Base-by-base conservation (phyloP, 2,113 vertebrate species). In the Parotia lawesii region DNA sequence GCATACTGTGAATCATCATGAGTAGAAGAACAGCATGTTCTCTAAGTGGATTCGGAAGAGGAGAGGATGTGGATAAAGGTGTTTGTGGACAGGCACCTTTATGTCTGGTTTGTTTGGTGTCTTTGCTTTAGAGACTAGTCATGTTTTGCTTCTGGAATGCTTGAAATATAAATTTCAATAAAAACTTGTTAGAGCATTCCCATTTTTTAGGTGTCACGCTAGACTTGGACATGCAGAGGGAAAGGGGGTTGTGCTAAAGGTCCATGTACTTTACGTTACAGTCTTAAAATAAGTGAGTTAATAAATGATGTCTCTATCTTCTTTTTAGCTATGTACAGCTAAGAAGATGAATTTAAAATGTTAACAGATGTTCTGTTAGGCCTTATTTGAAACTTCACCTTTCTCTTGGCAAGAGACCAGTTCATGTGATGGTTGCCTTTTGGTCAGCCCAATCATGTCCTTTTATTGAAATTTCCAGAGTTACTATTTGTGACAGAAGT, bases 231-330 rank as follows among this genome's bases (percentile, higher is more conserved):
- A 6, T 23, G 19, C 12, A 11, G 14, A 3, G 18, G 17, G 15
- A 15, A 15, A 27, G 5, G 12, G 29, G 38, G 6, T 35, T 44
- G 9, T 62, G 28, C 58, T 75, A 66, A 42, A 51, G 35, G 35
- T 81, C 56, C 3, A 4, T 35, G 11, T 79, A 37, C 27, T 77
- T 57, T 24, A 42, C 0, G 0, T 65, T 40, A 53, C 9, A 53
- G 15, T 71, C 71, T 57, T 51, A 64, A 18, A 66, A n/a, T 64
- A 18, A 58, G 7, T 53, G 38, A 64, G 50, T 70, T 88, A 70
- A 69, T 87, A 73, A 77, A 56, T 51, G 0, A 23, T 74, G 27
- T 53, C 5, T 85, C 6, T 15, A 1, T 61, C 45, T 79, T 53
- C 16, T 37, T 78, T 45, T 73, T 87, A 61, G 24, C 18, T 71